These are phyloP conservation scores for Odontocerum albicorne DNA, from an alignment of 2,888 invertebrate genomes.

Conservation along the genomic window DNA sequence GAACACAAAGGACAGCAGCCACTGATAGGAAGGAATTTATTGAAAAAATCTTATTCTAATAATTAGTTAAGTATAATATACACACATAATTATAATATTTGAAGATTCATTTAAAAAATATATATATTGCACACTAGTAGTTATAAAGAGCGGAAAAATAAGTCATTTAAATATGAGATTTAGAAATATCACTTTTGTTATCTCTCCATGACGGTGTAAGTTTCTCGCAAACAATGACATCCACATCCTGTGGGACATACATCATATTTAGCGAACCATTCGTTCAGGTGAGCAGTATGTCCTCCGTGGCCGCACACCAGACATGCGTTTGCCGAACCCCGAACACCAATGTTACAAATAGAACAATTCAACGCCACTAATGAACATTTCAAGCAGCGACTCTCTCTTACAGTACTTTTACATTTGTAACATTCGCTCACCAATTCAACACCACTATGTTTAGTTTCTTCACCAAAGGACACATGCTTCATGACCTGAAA, in stretches of 20 bases:
- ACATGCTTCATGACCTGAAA: conserved; percentile 63
- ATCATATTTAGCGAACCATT: conserved; percentile 74
- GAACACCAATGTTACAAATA: conserved; percentile 83
- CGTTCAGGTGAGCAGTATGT: conserved; percentile 79
- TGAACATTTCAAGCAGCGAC: conserved; percentile 74
- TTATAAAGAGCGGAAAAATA: too few relatives aligned
- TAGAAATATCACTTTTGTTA: too few relatives aligned
- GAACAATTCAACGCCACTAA: conserved; percentile 77
- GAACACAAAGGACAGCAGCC: too few relatives aligned
- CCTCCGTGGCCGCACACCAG: conserved; percentile 92
- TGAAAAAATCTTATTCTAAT: too few relatives aligned
- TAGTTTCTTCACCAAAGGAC: conserved; percentile 46
- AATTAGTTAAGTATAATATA: too few relatives aligned
- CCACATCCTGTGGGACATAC: conserved; percentile 92
- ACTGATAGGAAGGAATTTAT: too few relatives aligned
- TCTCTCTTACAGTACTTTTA: conserved; percentile 64
- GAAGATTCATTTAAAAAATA: too few relatives aligned
- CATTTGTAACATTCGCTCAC: conserved; percentile 74
- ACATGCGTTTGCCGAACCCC: conserved; percentile 84
- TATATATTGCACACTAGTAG: too few relatives aligned
- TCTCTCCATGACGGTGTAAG: conserved; percentile 52
- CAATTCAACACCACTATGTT: conserved; percentile 69
- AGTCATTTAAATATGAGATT: too few relatives aligned
- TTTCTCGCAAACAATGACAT: conserved; percentile 81
- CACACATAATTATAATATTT: too few relatives aligned